Evolutionary conservation across 2,797 vertebrate genomes (phyloP).

Genomic region (Clarias fuscus): DNA sequence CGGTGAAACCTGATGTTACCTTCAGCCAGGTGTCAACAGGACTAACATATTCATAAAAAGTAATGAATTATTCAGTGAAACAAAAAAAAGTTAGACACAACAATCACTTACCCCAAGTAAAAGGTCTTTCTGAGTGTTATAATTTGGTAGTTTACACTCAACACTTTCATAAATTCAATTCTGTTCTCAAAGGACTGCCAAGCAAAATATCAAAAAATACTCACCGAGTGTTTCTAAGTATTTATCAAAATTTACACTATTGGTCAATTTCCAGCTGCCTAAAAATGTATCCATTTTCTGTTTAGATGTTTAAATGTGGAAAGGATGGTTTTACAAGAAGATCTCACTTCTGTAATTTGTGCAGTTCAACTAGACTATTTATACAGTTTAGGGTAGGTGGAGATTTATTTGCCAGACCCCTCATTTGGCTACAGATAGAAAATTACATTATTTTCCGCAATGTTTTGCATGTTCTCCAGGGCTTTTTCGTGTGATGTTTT

Average conservation of each 20-base stretch:
- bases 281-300: constrained; percentile 91
- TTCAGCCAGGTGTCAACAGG: too few relatives aligned
- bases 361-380: background rate
- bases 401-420: background rate
- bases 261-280: constrained; percentile 90
- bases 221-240: constrained; percentile 92
- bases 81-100: too few relatives aligned
- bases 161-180: too few relatives aligned
- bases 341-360: background rate
- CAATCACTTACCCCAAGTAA: too few relatives aligned
- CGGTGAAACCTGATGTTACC: too few relatives aligned
- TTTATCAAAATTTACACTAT: constrained; percentile 91
- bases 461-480: background rate
- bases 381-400: background rate
- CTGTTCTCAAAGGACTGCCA: too few relatives aligned
- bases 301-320: background rate
- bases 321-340: background rate
- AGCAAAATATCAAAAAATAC: constrained; percentile 52
- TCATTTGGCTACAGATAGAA: too few relatives aligned
- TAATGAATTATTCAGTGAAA: too few relatives aligned
- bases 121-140: too few relatives aligned
- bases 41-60: too few relatives aligned
- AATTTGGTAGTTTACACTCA: too few relatives aligned
- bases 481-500: background rate
- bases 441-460: background rate